These are phyloP conservation scores for Girardinus metallicus DNA, from an alignment of 2,797 vertebrate genomes.

Conservation along the genomic window DNA sequence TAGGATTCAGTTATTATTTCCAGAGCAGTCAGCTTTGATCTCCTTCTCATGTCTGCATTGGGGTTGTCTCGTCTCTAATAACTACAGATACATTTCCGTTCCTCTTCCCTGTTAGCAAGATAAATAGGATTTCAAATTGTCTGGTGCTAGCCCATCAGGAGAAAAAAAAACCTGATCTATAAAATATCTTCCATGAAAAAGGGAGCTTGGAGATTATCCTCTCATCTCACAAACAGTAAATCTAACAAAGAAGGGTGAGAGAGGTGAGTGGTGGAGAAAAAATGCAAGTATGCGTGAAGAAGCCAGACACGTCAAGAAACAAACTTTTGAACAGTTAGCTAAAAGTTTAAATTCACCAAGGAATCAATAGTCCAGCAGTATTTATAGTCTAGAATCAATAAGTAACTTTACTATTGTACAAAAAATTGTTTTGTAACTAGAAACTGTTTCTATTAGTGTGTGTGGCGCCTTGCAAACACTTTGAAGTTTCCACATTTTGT, in stretches of 20 bases:
- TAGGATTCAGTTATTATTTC: slow-evolving; percentile 71
- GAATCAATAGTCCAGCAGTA: background rate
- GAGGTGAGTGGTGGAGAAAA: slow-evolving; percentile 50
- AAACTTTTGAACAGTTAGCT: slow-evolving; percentile 2
- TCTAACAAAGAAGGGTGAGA: slow-evolving; percentile 62
- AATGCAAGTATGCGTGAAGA: slow-evolving; percentile 15
- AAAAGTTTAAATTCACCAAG: slow-evolving; percentile 11
- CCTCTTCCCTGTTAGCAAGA: slow-evolving; percentile 64
- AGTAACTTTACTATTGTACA: background rate
- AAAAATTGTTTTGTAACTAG: background rate
- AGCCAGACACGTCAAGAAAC: slow-evolving; percentile 4
- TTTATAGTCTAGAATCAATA: background rate
- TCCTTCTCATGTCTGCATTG: slow-evolving; percentile 69
- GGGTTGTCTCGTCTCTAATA: slow-evolving; percentile 70
- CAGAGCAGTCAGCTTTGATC: slow-evolving; percentile 71
- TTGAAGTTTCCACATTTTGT: background rate
- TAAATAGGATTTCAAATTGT: slow-evolving; percentile 79
- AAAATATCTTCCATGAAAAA: slow-evolving; percentile 73
- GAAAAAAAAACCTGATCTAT: slow-evolving; percentile 69
- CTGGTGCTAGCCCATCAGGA: slow-evolving; percentile 62
- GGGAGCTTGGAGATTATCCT: slow-evolving; percentile 70
- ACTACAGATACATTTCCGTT: slow-evolving; percentile 69
- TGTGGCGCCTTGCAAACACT: background rate
- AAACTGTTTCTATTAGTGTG: background rate
- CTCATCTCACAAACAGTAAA: slow-evolving; percentile 66